These are phyloP conservation scores for Torymus aiolomorphi DNA, from an alignment of 2,888 invertebrate species.

Conservation along the genomic window DNA sequence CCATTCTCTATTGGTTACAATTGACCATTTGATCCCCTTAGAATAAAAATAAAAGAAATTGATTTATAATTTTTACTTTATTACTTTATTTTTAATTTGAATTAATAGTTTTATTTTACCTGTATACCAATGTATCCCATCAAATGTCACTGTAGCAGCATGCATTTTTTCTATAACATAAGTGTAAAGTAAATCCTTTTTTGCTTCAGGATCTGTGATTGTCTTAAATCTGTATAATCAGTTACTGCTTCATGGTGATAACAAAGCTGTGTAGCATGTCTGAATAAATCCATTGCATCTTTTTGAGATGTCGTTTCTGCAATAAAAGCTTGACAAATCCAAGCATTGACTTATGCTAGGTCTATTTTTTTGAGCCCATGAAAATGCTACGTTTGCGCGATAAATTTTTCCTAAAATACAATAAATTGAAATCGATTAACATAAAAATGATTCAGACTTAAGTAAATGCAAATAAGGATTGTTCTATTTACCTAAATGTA, in stretches of 20 bases:
- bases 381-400: constrained; percentile 91
- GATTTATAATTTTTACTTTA: no score
- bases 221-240: constrained; percentile 88
- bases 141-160: constrained; percentile 87
- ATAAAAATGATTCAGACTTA: no score
- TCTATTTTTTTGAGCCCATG: constrained; percentile 91
- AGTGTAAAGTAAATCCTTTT: no score
- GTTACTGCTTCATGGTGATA: constrained; percentile 87
- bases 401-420: constrained; percentile 67
- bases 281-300: constrained; percentile 92
- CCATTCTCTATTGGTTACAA: no score
- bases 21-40: no score
- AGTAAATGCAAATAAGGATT: no score
- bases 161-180: constrained; percentile 88
- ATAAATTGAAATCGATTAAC: no score
- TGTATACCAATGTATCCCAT: constrained; percentile 86
- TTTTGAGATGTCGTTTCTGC: no score
- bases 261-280: constrained; percentile 90
- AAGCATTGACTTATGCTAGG: constrained; percentile 89
- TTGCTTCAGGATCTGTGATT: constrained; percentile 78
- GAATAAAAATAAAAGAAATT: no score
- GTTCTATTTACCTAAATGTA: constrained; percentile 71
- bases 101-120: constrained; percentile 75
- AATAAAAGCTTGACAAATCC: constrained; percentile 94
- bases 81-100: no score